Evolutionary conservation across 2,797 vertebrate species (phyloP).

Genomic region (Semaprochilodus insignis): DNA sequence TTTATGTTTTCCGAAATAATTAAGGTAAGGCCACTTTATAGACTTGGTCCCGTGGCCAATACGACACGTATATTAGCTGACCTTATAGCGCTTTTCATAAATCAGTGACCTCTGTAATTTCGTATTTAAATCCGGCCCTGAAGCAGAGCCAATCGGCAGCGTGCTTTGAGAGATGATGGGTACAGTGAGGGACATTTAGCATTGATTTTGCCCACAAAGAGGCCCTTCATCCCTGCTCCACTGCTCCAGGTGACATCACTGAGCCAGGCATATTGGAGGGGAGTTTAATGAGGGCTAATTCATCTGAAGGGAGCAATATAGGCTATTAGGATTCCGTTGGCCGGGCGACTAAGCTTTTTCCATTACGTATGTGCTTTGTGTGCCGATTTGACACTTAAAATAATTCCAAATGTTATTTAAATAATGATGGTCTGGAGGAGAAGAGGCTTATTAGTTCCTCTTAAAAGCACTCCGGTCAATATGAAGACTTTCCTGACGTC

Average conservation of each 20-base stretch:
- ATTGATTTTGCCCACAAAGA: conserved; percentile 59
- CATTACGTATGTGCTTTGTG: not conserved
- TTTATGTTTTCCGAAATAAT: conserved; percentile 79
- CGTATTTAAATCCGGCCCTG: conserved; percentile 73
- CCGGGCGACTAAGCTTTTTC: not conserved
- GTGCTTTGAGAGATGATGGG: conserved; percentile 69
- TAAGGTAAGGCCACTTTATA: conserved; percentile 73
- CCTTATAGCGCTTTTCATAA: conserved; percentile 81
- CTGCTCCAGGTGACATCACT: conserved; percentile 59
- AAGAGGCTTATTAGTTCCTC: not conserved
- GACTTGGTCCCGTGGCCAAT: conserved; percentile 73
- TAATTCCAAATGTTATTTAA: conserved; percentile 7
- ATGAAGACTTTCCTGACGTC: not conserved
- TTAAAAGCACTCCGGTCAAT: not conserved
- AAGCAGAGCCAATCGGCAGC: conserved; percentile 78
- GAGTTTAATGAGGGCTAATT: conserved; percentile 77
- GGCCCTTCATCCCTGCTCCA: conserved; percentile 49
- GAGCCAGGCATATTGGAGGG: conserved; percentile 58
- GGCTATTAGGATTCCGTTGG: conserved; percentile 52
- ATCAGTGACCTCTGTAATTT: conserved; percentile 77
- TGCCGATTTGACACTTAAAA: conserved; percentile 12
- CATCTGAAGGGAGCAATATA: conserved; percentile 64
- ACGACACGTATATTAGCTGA: conserved; percentile 77
- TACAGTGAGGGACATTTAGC: conserved; percentile 55
- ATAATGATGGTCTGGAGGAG: not conserved